Percentiles rank a stretch among this genome's conserved stretches.
Conservation (phyloP, 2,888 invertebrate species). For the Cephus runcator region DNA sequence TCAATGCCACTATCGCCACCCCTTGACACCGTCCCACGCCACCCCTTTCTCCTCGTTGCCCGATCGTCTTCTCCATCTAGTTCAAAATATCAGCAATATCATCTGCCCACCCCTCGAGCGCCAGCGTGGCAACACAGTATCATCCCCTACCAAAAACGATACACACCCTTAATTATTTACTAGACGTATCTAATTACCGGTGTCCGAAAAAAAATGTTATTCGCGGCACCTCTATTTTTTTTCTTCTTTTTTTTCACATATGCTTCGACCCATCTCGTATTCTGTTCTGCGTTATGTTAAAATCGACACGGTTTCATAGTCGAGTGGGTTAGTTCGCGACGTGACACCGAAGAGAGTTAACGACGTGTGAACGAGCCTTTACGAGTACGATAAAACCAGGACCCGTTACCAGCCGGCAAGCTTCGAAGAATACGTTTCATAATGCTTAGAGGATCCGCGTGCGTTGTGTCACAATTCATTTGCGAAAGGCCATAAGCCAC, state of each 20-base stretch:
- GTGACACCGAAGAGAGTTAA: not conserved
- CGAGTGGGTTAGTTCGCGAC: not conserved
- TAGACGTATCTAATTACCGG: not conserved
- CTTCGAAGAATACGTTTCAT: not conserved
- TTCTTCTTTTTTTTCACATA: not conserved
- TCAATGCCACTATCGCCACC: slow-evolving; percentile 7
- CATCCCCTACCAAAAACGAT: not conserved
- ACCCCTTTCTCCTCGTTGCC: not conserved
- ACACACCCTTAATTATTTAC: not conserved
- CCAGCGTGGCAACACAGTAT: not conserved
- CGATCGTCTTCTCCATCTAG: not conserved
- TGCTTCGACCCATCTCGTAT: not conserved
- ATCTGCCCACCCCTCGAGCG: not conserved
- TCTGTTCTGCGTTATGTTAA: not conserved
- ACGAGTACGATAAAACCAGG: not conserved
- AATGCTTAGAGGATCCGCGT: not conserved
- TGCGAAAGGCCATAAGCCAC: not conserved
- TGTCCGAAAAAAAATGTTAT: not conserved
- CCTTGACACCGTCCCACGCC: not conserved
- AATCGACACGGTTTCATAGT: not conserved
- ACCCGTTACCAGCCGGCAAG: not conserved
- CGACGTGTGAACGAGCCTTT: not conserved
- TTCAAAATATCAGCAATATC: not conserved
- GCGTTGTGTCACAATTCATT: not conserved
- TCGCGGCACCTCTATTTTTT: not conserved